phyloP scores from a whole-genome alignment of 2,888 invertebrate genomes.

The Pharmacophagus antenor region DNA sequence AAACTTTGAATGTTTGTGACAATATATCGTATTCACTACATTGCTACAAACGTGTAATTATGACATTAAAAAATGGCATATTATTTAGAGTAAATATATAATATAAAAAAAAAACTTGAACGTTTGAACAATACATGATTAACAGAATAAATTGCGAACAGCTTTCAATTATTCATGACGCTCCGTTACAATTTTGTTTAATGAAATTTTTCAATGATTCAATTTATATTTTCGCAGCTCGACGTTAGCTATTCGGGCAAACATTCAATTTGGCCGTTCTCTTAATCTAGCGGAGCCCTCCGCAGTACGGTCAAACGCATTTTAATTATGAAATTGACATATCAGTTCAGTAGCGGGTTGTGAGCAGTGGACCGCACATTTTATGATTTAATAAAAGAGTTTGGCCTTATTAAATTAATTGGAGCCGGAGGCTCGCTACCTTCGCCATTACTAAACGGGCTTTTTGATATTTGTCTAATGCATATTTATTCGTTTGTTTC shows the following conservation, averaged over 20 bases:
- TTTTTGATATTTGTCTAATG: conserved; percentile 70
- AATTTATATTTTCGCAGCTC: conserved; percentile 58
- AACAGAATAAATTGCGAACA: conserved; percentile 17
- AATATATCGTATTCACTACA: too few relatives aligned
- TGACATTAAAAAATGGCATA: not conserved
- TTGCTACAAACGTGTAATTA: too few relatives aligned
- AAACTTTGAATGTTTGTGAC: too few relatives aligned
- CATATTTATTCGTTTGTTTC: conserved; percentile 75
- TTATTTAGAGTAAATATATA: not conserved
- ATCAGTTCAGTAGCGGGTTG: conserved; percentile 50
- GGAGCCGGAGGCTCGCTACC: conserved; percentile 45
- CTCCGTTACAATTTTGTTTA: conserved; percentile 67
- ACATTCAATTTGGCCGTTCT: conserved; percentile 64
- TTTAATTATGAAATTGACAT: conserved; percentile 81
- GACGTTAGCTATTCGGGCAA: conserved; percentile 51
- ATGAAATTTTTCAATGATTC: conserved; percentile 62
- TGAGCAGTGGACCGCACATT: conserved; percentile 54
- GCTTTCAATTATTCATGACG: conserved; percentile 57
- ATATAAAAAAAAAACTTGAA: not conserved
- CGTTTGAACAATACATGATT: not conserved
- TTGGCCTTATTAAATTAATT: conserved; percentile 71
- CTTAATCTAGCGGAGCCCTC: conserved; percentile 65
- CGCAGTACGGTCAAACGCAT: conserved; percentile 74
- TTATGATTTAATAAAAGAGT: conserved; percentile 80
- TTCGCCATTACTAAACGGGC: conserved; percentile 56